phyloP scores from a whole-genome alignment of 2,113 vertebrate genomes.

The Bagarius yarrelli region DNA sequence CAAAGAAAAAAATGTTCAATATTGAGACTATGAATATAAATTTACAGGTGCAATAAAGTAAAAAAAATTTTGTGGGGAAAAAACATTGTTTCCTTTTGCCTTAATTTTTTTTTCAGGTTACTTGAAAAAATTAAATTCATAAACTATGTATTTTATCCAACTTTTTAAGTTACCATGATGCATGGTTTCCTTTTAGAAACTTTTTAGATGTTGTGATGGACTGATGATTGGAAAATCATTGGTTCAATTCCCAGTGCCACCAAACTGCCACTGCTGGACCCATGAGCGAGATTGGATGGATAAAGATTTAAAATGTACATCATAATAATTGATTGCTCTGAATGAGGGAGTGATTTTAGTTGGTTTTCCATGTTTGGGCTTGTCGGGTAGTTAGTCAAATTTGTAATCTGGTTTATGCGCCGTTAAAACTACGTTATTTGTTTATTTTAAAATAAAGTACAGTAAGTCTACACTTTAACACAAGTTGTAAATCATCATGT shows the following conservation, averaged over 20 bases:
- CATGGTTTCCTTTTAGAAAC: no score
- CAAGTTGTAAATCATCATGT: background rate
- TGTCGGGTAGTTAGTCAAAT: background rate
- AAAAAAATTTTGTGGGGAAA: slow-evolving; percentile 62
- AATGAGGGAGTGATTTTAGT: background rate
- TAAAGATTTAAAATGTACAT: no score
- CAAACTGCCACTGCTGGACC: no score
- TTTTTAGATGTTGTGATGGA: no score
- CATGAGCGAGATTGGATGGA: no score
- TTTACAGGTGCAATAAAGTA: slow-evolving; percentile 78
- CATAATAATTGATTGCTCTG: no score
- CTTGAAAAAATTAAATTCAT: background rate
- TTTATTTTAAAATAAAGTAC: background rate
- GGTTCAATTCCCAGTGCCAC: no score
- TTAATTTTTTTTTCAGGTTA: background rate
- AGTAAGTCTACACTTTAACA: background rate
- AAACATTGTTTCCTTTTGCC: slow-evolving; percentile 2
- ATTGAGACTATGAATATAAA: slow-evolving; percentile 65
- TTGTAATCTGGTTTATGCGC: background rate
- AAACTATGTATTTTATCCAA: background rate
- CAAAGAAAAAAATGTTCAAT: slow-evolving; percentile 65
- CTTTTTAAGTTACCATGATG: background rate
- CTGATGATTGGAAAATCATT: no score
- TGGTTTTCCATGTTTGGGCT: background rate
- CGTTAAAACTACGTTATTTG: background rate